Base-by-base conservation (phyloP, 23 tunicate species). In the Ciona savignyi region DNA sequence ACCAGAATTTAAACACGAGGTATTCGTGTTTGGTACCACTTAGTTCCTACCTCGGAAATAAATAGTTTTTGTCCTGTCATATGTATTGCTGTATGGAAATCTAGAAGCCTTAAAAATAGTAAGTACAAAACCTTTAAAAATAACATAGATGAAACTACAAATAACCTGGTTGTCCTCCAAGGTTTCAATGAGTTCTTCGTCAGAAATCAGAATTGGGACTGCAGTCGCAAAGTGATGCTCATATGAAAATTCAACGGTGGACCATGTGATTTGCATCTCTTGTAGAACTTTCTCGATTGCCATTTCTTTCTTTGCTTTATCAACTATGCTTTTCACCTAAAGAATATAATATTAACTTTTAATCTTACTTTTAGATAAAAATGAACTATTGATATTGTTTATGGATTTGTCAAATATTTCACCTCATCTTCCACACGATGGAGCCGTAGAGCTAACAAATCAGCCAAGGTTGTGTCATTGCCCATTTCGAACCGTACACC, bases 351-450 rank as follows among this genome's bases (percentile, higher is more conserved):
- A n/a, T n/a, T n/a, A n/a, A n/a, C n/a, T n/a, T n/a, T n/a, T n/a
- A n/a, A n/a, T n/a, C n/a, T n/a, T n/a, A n/a, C n/a, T n/a, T n/a
- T n/a, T n/a, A n/a, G n/a, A n/a, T n/a, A n/a, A n/a, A n/a, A n/a
- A n/a, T n/a, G n/a, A n/a, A n/a, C n/a, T n/a, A n/a, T n/a, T n/a
- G n/a, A n/a, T n/a, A n/a, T n/a, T n/a, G n/a, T n/a, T n/a, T n/a
- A n/a, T n/a, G n/a, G n/a, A n/a, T n/a, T n/a, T n/a, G n/a, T n/a
- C n/a, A n/a, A n/a, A n/a, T n/a, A n/a, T n/a, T 61, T 30, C 56
- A 89, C 96, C 81, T 89, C 96, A 63, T 89, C 96, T 75, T 89
- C 96, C 74, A 89, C 96, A 25, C 81, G 87, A 61, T 89, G 96
- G 67, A 89, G 85, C 74, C 83, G 96, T 15, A 89, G 81, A 76